These are phyloP conservation scores for Dolichallabes microphthalmus DNA, from an alignment of 2,113 vertebrate genomes.

Conservation along the genomic window DNA sequence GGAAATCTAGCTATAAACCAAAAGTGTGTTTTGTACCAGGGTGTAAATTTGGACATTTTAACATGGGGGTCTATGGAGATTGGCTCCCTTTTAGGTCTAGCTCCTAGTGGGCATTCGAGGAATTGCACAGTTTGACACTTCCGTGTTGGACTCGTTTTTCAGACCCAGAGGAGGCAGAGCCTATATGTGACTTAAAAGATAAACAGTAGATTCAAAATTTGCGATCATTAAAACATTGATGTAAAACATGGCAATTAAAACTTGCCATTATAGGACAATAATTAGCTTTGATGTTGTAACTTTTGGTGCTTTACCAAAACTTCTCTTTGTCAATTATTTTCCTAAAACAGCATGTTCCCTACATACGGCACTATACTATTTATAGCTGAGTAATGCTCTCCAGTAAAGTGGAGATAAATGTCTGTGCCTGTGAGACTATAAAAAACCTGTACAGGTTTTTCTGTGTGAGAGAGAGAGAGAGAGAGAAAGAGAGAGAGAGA, in stretches of 20 bases:
- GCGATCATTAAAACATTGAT: not conserved
- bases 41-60: too few relatives aligned
- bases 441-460: not conserved
- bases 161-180: too few relatives aligned
- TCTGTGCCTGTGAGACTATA: not conserved
- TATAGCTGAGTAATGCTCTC: not conserved
- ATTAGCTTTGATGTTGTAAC: not conserved
- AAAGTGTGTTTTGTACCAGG: too few relatives aligned
- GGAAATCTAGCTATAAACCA: too few relatives aligned
- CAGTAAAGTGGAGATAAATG: slow-evolving; percentile 1
- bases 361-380: not conserved
- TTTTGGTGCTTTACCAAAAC: not conserved
- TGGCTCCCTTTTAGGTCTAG: too few relatives aligned
- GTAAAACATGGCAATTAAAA: not conserved
- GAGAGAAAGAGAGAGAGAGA: slow-evolving; percentile 12
- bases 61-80: too few relatives aligned
- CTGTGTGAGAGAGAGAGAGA: slow-evolving; percentile 7
- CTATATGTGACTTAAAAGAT: not conserved
- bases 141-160: too few relatives aligned
- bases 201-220: not conserved
- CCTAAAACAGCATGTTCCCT: not conserved
- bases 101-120: too few relatives aligned
- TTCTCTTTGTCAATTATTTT: not conserved
- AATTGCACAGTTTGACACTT: too few relatives aligned
- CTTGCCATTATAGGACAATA: not conserved